phyloP scores from a whole-genome alignment of 2,113 vertebrate genomes.

The Copsychus sechellarum region DNA sequence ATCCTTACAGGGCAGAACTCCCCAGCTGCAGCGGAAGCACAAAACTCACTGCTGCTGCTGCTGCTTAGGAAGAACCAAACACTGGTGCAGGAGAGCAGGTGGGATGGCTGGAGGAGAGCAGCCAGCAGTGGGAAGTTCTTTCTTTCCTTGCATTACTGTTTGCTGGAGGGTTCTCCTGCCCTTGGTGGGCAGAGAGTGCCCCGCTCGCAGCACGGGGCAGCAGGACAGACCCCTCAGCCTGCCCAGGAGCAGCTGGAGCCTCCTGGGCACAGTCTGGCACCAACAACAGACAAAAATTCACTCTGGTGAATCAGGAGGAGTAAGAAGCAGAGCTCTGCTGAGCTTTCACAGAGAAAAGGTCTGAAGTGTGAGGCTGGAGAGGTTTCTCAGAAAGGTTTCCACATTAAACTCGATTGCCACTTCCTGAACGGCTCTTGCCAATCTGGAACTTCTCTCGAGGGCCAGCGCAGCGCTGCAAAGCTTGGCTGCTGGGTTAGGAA shows the following conservation, averaged over 20 bases:
- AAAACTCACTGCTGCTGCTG: neutral
- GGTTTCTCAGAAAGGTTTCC: neutral
- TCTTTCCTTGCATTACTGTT: neutral
- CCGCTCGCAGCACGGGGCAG: accelerated
- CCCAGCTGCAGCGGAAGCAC: neutral
- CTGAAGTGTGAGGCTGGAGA: neutral
- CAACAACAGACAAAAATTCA: neutral
- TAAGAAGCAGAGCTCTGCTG: neutral
- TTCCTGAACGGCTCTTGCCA: neutral
- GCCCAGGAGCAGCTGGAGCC: neutral
- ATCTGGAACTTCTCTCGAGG: neutral
- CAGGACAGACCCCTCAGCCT: neutral
- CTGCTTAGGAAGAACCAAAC: neutral
- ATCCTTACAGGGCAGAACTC: neutral
- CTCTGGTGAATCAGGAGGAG: neutral
- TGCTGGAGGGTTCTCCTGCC: neutral
- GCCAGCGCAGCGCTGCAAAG: neutral
- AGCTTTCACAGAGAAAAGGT: neutral
- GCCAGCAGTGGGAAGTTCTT: neutral
- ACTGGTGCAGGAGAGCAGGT: neutral
- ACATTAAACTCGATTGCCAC: neutral
- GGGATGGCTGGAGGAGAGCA: neutral
- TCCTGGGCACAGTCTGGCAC: neutral
- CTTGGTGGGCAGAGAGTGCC: neutral
- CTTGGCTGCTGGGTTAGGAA: neutral